Base-by-base conservation (phyloP, 2,113 vertebrate genomes). In the Montifringilla adamsi region DNA sequence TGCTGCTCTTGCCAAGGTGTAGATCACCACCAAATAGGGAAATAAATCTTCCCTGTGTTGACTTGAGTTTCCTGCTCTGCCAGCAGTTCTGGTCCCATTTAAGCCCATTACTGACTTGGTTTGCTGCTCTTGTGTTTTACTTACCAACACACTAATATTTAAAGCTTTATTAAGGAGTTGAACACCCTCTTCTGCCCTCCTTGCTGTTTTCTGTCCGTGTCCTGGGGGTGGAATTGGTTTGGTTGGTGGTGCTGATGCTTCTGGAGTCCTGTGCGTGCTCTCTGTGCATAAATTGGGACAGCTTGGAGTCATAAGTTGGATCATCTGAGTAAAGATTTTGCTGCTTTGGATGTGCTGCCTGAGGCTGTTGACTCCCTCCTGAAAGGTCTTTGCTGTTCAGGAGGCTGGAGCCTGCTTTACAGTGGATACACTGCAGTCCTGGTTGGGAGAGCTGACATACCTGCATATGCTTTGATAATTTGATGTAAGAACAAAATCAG, bases 281-380 rank as follows among this genome's bases (percentile, higher is more conserved):
- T 35, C 33, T 35, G 15, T 8, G 43, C 6, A 3, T 22, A 16
- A 16, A 15, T 3, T 16, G 4, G 19, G 56, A 7, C 33, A 50
- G 27, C 30, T 41, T n/a, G 19, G 31, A n/a, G 67, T 44, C 5
- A 0, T 17, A 16, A 15, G 24, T 8, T 0, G 1, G 49, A 27
- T 37, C 23, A 17, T 69, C 46, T 18, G 16, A 28, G 43, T 33
- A 1, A 62, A 33, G 11, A 1, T 46, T 44, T 49, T 50, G 49
- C n/a, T 50, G 2, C 11, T 50, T 33, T 33, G 30, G 17, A 16
- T 10, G 17, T 26, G 88, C 58, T 44, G 75, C 84, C 85, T 28
- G 56, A 18, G 85, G 92, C 80, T 77, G 55, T 37, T 56, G 67
- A 18, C n/a, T 92, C 70, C 58, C 59, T 80, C 58, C 67, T 79